Evolutionary conservation across 2,113 vertebrate species (phyloP).

Genomic region (Ellobius talpinus): DNA sequence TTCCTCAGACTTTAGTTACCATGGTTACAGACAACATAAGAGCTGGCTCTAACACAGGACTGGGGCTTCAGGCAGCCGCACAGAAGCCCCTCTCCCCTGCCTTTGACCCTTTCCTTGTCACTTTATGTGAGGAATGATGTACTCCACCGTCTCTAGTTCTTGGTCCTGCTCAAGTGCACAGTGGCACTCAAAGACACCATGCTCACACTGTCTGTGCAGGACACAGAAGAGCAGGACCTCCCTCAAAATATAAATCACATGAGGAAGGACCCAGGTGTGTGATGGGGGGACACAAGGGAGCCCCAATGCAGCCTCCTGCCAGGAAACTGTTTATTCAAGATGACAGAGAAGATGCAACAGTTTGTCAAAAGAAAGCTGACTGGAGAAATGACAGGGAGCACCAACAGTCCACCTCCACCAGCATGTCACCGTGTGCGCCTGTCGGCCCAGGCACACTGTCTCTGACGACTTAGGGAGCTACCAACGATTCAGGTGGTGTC

Average conservation of each 20-base stretch:
- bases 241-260: neutral
- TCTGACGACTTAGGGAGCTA: neutral
- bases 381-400: neutral
- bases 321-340: constrained; percentile 45
- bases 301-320: constrained; percentile 14
- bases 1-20: constrained; percentile 35
- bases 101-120: neutral
- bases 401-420: neutral
- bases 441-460: neutral
- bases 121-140: neutral
- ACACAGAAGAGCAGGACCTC: neutral
- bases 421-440: neutral
- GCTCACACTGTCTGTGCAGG: neutral
- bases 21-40: constrained; percentile 67
- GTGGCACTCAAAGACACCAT: neutral
- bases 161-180: neutral
- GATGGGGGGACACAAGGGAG: neutral
- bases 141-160: neutral
- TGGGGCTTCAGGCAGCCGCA: neutral
- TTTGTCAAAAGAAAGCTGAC: neutral
- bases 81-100: neutral
- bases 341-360: neutral
- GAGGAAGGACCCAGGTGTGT: neutral
- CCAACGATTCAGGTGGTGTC: neutral
- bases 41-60: neutral